These are phyloP conservation scores for Semnornis frantzii DNA, from an alignment of 2,113 vertebrate species.

Conservation along the genomic window DNA sequence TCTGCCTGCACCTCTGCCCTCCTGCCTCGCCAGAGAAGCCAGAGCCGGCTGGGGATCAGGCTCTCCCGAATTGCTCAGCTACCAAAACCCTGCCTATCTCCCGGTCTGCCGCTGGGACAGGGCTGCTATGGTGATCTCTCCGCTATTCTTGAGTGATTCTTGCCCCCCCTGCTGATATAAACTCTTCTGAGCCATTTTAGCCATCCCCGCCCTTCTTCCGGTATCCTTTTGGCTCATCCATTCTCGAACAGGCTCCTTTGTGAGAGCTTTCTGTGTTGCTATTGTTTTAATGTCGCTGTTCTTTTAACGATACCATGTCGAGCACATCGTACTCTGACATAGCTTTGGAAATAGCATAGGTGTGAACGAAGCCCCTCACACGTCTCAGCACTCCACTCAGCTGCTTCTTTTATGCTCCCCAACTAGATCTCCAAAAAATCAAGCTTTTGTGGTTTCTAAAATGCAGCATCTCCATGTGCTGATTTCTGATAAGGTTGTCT, in stretches of 20 bases:
- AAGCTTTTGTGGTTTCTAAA: background rate
- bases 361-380: background rate
- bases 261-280: background rate
- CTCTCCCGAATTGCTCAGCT: too few relatives aligned
- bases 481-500: background rate
- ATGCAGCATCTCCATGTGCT: background rate
- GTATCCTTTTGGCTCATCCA: background rate
- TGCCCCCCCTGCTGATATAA: background rate
- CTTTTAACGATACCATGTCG: background rate
- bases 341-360: background rate
- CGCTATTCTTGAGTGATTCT: too few relatives aligned
- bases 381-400: background rate
- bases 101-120: too few relatives aligned
- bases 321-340: background rate
- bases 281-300: background rate
- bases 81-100: too few relatives aligned
- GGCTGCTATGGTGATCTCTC: too few relatives aligned
- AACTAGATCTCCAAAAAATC: background rate
- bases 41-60: too few relatives aligned
- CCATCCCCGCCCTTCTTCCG: background rate
- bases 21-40: too few relatives aligned
- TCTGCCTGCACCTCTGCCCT: too few relatives aligned
- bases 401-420: background rate
- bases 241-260: background rate
- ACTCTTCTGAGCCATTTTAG: background rate